Percentiles rank a stretch among this genome's conserved stretches.
Evolutionary conservation across 2,797 vertebrate genomes (phyloP).

Genomic region (Brachymystax lenok): DNA sequence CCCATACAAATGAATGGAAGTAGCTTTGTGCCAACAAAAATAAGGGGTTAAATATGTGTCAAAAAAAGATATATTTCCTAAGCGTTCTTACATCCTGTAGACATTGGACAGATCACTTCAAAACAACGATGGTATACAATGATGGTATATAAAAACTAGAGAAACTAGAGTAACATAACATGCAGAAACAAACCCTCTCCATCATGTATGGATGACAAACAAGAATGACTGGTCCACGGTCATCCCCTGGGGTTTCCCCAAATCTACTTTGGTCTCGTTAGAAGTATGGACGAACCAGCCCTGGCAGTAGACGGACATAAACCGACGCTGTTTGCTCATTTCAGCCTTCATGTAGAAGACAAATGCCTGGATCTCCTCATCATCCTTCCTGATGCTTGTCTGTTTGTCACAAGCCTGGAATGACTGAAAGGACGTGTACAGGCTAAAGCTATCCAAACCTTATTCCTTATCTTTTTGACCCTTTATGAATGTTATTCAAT

Average conservation of each 20-base stretch:
- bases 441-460: no score
- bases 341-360: conserved; percentile 77
- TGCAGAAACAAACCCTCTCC: neutral
- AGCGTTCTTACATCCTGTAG: no score
- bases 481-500: no score
- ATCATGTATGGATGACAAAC: conserved; percentile 38
- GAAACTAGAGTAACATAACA: neutral
- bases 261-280: conserved; percentile 13
- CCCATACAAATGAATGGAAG: no score
- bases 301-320: conserved; percentile 68
- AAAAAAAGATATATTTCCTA: no score
- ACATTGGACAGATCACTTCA: no score
- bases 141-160: neutral
- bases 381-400: conserved; percentile 59
- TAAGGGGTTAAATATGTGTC: no score
- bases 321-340: conserved; percentile 32
- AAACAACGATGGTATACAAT: no score
- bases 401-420: conserved; percentile 60
- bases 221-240: conserved; percentile 25
- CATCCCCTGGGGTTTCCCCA: neutral
- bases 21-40: no score
- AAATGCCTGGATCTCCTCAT: conserved; percentile 57
- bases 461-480: no score
- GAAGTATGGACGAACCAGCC: conserved; percentile 74
- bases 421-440: neutral